Evolutionary conservation across 2,888 invertebrate species (phyloP), one percentile per base, ranked within the genome.

Genomic region (Drosophila helvetica): DNA sequence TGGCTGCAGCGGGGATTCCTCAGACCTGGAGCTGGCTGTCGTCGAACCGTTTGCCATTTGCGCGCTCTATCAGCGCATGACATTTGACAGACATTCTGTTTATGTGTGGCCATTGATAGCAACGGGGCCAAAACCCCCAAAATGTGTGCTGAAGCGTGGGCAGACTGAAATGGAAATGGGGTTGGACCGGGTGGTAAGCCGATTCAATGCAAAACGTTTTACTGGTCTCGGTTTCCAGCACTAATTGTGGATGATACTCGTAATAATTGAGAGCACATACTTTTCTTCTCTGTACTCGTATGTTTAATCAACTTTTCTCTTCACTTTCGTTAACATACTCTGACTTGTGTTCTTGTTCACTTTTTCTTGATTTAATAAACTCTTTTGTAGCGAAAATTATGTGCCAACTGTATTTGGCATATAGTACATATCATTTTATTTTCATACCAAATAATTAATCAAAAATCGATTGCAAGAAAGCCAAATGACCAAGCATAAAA

Each of bases 1-100:
- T 33, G 76, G 74, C 74, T 78, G 78, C 75, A 75, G 77, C 66
- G 69, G 74, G 77, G 68, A 74, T 74, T 75, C 70, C 74, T 70
- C 68, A 75, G 53, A 47, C 61, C 47, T 46, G 47, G 47, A 12
- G n/a, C 38, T 45, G n/a, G 38, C 47, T 45, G 61, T 52, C 45
- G 22, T 77, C 74, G 70, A 78, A 76, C 68, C 80, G 86, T 76
- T 86, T 85, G 75, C 70, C 77, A 87, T 86, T 88, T 75, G 81
- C 74, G 71, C 76, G 86, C 84, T 86, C 88, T 75, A 88, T 69
- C 84, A 85, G 84, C 76, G 80, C 88, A 82, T 82, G 88, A 85
- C 88, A 82, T 79, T 79, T 82, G 83, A 78, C 77, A 79, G 82
- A 73, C 76, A 56, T 69, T 62, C 57, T 74, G 55, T 69, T 66